Evolutionary conservation across 2,888 invertebrate species (phyloP), one percentile per base, ranked within the genome.

Genomic region (Apamea epomidion): DNA sequence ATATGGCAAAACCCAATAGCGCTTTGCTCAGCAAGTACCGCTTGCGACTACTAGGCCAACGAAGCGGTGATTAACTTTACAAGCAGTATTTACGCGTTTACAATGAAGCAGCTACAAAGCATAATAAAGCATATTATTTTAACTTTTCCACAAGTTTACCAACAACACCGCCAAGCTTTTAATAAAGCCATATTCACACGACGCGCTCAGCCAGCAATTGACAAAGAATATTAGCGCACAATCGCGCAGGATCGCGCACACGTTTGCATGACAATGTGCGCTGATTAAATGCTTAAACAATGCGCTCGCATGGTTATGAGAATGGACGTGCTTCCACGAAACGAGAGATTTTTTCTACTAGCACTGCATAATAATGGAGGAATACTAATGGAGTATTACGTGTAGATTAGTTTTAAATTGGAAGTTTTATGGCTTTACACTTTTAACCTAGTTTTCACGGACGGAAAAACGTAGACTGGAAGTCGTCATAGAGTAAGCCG

Each of bases 291-390:
- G 54, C 21, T 76, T 68, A 68, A 86, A 86, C 87, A 88, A 86
- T 88, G 79, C 84, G 75, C 16, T 82, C 71, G 90, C 88, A 82
- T 89, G 90, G 76, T 84, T 76, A 87, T 85, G 58, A 70, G 51
- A 69, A 72, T 69, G 71, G n/a, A 72, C 71, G 58, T n/a, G 64
- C 54, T 84, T 76, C 85, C 74, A 84, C 69, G 54, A 85, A 85
- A 87, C 45, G 21, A 60, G 68, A n/a, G 18, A 48, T 68, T 76
- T 75, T 80, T 83, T 76, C 37, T 70, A 70, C 76, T 37, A 76
- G 60, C 54, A 62, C 62, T 84, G 84, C 74, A 67, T 83, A 74
- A 67, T 83, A 74, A 85, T 65, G 51, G 37, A 29, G 45, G 54
- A 68, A 62, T 78, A 79, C 45, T 72, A 72, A 68, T 73, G 68